phyloP scores from a whole-genome alignment of 2,797 vertebrate genomes.

The Enteromius thamalakanensis region DNA sequence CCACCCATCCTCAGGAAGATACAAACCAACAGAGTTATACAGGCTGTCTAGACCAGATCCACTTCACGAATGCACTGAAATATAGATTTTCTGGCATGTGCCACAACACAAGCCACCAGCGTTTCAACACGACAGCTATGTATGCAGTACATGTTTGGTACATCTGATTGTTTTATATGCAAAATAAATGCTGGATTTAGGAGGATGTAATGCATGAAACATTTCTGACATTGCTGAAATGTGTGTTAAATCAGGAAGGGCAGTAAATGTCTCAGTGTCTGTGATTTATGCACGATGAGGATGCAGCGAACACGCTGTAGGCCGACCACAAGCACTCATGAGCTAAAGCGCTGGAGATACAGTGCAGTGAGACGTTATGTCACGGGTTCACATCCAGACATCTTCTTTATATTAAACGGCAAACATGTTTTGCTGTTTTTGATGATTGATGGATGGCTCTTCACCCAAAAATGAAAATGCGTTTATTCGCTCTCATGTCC shows the following conservation, averaged over 20 bases:
- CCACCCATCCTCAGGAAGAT: background rate
- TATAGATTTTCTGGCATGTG: background rate
- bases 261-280: constrained; percentile 63
- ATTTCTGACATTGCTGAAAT: constrained; percentile 76
- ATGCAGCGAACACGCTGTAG: constrained; percentile 23
- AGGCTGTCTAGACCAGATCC: background rate
- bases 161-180: constrained; percentile 54
- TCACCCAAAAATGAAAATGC: background rate
- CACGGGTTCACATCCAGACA: background rate
- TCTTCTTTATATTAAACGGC: background rate
- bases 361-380: background rate
- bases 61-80: background rate
- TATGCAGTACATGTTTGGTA: background rate
- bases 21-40: background rate
- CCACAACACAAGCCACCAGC: background rate
- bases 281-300: constrained; percentile 51
- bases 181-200: constrained; percentile 58
- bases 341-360: background rate
- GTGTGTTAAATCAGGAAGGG: constrained; percentile 77
- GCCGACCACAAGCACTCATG: background rate
- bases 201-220: constrained; percentile 66
- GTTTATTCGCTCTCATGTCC: background rate
- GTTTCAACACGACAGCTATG: background rate
- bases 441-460: background rate
- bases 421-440: constrained; percentile 3